Conservation (phyloP, 2,888 invertebrate species). For the Blastobasis lacticolella region DNA sequence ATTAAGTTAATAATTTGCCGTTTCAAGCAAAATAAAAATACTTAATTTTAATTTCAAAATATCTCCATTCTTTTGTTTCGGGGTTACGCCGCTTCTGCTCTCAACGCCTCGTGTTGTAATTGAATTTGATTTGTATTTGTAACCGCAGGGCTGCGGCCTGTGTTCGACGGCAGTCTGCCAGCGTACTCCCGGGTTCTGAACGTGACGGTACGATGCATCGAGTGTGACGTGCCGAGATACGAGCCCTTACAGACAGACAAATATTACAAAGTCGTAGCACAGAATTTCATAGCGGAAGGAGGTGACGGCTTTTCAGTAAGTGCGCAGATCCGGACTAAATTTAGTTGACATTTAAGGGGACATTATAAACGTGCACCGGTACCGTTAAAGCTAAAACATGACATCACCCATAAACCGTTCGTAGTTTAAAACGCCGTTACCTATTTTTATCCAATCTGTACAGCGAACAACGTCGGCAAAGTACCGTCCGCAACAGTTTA, state of each 20-base stretch:
- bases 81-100: too few relatives aligned
- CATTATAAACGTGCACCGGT: too few relatives aligned
- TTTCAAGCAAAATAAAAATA: too few relatives aligned
- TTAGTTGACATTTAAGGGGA: too few relatives aligned
- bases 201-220: constrained; percentile 72
- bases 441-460: background rate
- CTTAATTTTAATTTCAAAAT: too few relatives aligned
- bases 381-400: too few relatives aligned
- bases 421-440: background rate
- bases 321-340: background rate
- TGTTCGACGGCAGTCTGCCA: constrained; percentile 74
- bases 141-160: constrained; percentile 66
- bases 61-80: too few relatives aligned
- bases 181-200: constrained; percentile 72
- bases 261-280: constrained; percentile 76
- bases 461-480: background rate
- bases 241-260: constrained; percentile 67
- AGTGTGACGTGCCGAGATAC: constrained; percentile 77
- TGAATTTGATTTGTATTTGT: too few relatives aligned
- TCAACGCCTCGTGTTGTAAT: too few relatives aligned
- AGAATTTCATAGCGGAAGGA: constrained; percentile 75
- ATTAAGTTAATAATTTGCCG: too few relatives aligned
- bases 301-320: constrained; percentile 79
- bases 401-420: too few relatives aligned
- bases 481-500: constrained; percentile 14